Conservation (phyloP, 1,140 invertebrate species). For the Pristionchus pacificus region DNA sequence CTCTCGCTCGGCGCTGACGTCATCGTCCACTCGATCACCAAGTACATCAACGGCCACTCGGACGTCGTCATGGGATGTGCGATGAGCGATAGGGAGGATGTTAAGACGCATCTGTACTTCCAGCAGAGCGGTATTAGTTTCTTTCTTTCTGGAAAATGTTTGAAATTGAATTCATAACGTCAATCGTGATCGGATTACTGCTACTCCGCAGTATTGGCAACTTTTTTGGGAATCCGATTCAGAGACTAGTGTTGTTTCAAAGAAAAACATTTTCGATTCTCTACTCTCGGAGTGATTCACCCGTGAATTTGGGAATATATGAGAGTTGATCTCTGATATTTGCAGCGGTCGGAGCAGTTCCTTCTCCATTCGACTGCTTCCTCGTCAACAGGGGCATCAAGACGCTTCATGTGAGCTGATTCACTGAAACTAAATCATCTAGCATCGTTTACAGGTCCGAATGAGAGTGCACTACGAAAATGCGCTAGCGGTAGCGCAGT, state of each 20-base stretch:
- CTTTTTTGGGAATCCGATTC: no score
- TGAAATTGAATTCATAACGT: no score
- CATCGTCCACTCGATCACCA: slow-evolving; percentile 35
- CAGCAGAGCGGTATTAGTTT: slow-evolving; percentile 18
- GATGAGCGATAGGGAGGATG: slow-evolving; percentile 35
- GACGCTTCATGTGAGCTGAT: slow-evolving; percentile 68
- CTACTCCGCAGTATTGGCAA: neutral
- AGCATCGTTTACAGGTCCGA: neutral
- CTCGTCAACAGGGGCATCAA: slow-evolving; percentile 88
- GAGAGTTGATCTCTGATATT: neutral
- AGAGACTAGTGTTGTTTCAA: no score
- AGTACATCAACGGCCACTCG: slow-evolving; percentile 17
- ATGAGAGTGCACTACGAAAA: slow-evolving; percentile 84
- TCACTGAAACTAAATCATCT: no score
- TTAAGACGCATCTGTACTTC: slow-evolving; percentile 36
- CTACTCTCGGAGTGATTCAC: no score
- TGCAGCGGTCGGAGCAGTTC: slow-evolving; percentile 74
- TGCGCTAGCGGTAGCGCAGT: slow-evolving; percentile 69
- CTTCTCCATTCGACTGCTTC: slow-evolving; percentile 92
- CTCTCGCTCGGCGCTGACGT: slow-evolving; percentile 59
- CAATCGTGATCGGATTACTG: no score
- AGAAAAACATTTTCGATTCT: neutral
- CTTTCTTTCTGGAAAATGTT: no score
- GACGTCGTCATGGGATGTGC: slow-evolving; percentile 8
- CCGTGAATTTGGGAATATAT: neutral